Conservation (phyloP, 1,140 invertebrate species). For the Chironomus tepperi region DNA sequence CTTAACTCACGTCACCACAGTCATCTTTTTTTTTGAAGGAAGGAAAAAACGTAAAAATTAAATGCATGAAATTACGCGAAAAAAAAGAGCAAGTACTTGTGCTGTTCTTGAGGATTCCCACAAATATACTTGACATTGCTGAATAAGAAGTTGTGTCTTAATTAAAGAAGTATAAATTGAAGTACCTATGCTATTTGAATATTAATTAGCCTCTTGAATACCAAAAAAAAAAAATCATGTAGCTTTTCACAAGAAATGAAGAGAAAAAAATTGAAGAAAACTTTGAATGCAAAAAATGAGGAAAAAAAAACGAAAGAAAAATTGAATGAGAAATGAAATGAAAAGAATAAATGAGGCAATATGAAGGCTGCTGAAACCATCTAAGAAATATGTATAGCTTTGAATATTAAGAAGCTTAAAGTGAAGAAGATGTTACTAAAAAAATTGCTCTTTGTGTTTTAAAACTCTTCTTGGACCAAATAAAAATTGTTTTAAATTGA, state of each 20-base stretch:
- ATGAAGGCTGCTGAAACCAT: slow-evolving; percentile 6
- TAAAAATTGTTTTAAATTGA: no score
- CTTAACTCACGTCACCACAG: background rate
- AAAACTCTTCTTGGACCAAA: no score
- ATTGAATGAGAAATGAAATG: background rate
- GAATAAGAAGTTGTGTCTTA: slow-evolving; percentile 19
- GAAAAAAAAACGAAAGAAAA: background rate
- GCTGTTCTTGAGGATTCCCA: background rate
- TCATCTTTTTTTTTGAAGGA: background rate
- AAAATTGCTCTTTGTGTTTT: no score
- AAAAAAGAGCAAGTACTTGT: background rate
- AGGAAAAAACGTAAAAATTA: background rate
- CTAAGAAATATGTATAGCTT: slow-evolving; percentile 8
- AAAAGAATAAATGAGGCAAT: background rate
- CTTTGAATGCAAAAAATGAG: background rate
- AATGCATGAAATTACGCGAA: background rate
- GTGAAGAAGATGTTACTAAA: background rate
- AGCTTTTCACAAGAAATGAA: background rate
- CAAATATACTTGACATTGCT: slow-evolving; percentile 13
- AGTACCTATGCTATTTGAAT: slow-evolving; percentile 20
- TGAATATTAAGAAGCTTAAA: slow-evolving; percentile 4
- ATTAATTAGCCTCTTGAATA: slow-evolving; percentile 21
- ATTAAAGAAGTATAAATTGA: slow-evolving; percentile 13
- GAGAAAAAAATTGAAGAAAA: background rate
- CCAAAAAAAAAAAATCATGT: background rate